Base-by-base conservation (phyloP, 2,888 invertebrate species). In the Polymixis lichenea region DNA sequence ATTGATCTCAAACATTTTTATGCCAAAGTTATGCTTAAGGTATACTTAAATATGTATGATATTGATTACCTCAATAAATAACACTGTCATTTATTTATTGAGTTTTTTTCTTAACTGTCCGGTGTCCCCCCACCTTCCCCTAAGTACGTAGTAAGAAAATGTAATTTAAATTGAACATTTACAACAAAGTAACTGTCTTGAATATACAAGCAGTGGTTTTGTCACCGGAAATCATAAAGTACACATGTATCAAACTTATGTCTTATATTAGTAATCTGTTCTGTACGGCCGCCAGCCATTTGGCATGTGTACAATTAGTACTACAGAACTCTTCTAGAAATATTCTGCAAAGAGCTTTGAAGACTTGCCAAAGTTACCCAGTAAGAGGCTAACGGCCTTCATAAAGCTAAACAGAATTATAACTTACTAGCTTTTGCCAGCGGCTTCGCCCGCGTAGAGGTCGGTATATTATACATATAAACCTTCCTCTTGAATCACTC, bases 291-390 rank as follows among this genome's bases (percentile, higher is more conserved):
- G 60, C 11, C 38, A 58, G 46, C 61, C 60, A 78, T 75, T 70
- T 65, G 62, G 64, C 77, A 72, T 76, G 46, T 58, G 71, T 49
- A 72, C 75, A 78, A 73, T 66, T 83, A 75, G 71, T 56, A 80
- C 62, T 32, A 72, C 64, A 49, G 58, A 55, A 43, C 58, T 65
- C 53, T 70, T 58, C 53, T 55, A 56, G 55, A 69, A 84, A 78
- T 46, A 74, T 64, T 70, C 69, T 66, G 15, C 56, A 53, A 53
- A 61, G n/a, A 69, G 65, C 74, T 53, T 81, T 84, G 84, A 73
- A 66, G 32, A 25, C 66, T 83, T 83, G 81, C 81, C 81, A 80
- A 78, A 79, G 53, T 66, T 25, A 67, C 2, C 11, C 43, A 11
- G 25, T 32, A 38, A 60, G 55, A 19, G 51, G 60, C n/a, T 75